Conservation (phyloP, 30 jellyfish, hydroid and myxozoan genomes). For the Turritopsis dohrnii region DNA sequence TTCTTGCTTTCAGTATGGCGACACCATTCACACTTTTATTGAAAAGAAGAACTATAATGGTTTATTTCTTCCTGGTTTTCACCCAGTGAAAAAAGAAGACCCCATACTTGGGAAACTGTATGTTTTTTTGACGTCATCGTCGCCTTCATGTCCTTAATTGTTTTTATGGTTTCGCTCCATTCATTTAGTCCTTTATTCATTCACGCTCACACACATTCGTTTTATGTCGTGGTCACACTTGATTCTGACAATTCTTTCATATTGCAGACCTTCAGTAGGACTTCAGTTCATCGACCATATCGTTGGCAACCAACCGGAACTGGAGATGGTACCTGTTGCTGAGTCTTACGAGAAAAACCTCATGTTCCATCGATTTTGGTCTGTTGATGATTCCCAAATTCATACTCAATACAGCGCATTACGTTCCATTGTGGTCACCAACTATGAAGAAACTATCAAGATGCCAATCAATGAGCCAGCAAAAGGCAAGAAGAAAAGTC, state of each 20-base stretch:
- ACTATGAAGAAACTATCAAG: conserved; percentile 91
- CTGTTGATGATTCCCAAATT: conserved; percentile 79
- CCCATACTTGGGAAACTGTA: conserved; percentile 56
- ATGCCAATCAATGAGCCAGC: conserved; percentile 98
- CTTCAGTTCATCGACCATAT: conserved; percentile 72
- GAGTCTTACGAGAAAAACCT: conserved; percentile 75
- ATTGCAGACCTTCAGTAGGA: conserved; percentile 52
- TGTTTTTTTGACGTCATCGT: too few species aligned
- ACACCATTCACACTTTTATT: conserved; percentile 83
- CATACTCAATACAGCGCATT: conserved; percentile 89
- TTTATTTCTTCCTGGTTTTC: conserved; percentile 74
- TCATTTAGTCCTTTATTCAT: neutral
- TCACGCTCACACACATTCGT: too few species aligned
- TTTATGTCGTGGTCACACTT: neutral
- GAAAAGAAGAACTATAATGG: conserved; percentile 81
- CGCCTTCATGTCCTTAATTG: too few species aligned
- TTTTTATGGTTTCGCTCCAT: neutral
- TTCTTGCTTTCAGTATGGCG: conserved; percentile 66
- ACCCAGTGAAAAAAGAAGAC: conserved; percentile 51
- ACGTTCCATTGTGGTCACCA: conserved; percentile 90
- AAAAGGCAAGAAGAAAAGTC: conserved; percentile 76
- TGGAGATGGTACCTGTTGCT: conserved; percentile 72
- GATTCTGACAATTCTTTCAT: neutral
- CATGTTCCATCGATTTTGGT: conserved; percentile 85
- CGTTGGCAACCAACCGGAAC: conserved; percentile 88